phyloP scores from a whole-genome alignment of 2,113 vertebrate species.

The Mirza zaza region DNA sequence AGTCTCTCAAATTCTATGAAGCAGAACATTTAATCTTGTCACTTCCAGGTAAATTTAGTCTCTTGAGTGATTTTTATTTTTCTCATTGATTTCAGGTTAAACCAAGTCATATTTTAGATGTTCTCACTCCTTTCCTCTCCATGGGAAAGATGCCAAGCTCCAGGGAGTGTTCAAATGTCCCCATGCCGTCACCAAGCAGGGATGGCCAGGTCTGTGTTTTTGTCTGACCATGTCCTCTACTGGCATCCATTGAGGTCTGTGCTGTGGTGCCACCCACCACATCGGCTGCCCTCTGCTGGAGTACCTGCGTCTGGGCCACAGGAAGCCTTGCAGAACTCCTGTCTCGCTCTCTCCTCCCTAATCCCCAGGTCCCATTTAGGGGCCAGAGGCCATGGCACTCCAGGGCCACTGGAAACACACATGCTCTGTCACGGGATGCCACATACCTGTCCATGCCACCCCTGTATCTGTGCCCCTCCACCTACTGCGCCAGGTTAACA shows the following conservation, averaged over 20 bases:
- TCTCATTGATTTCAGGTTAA: conserved; percentile 27
- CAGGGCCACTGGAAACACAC: background rate
- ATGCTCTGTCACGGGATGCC: background rate
- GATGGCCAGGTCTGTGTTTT: background rate
- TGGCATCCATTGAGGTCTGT: background rate
- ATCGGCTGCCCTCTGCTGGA: background rate
- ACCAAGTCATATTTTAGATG: background rate
- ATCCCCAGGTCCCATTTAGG: background rate
- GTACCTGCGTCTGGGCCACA: too few species aligned
- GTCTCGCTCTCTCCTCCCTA: background rate
- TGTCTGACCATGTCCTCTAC: background rate
- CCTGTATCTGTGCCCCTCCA: background rate
- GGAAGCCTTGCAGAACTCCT: background rate
- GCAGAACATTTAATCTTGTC: background rate
- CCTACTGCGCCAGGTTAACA: fast-evolving
- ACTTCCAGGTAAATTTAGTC: background rate
- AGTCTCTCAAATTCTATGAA: background rate
- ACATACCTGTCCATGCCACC: background rate
- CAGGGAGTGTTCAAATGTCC: background rate
- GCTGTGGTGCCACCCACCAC: fast-evolving
- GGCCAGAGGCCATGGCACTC: background rate
- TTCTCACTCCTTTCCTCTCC: background rate
- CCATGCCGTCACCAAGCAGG: background rate
- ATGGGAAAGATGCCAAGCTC: background rate
- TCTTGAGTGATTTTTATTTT: conserved; percentile 10